Evolutionary conservation across 1,140 invertebrate genomes (phyloP).

Genomic region (Trissolcus basalis): DNA sequence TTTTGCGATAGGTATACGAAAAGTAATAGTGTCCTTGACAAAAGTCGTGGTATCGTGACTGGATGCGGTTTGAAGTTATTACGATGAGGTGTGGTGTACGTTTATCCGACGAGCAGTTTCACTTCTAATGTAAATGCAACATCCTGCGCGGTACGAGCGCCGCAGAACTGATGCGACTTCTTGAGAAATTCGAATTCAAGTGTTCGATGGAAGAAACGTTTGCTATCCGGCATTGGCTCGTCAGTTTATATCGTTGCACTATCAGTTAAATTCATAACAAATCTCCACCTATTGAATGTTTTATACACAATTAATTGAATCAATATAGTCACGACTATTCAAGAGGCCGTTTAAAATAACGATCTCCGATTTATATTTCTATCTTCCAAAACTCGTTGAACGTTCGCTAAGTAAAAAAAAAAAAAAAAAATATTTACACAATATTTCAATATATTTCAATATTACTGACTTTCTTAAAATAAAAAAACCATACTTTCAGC

Average conservation of each 20-base stretch:
- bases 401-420: too few species aligned
- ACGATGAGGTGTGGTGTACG: constrained; percentile 27
- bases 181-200: constrained; percentile 43
- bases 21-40: constrained; percentile 34
- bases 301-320: constrained; percentile 25
- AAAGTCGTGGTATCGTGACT: constrained; percentile 44
- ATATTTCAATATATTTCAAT: too few species aligned
- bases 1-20: constrained; percentile 3
- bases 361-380: too few species aligned
- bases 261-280: too few species aligned
- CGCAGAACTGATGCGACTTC: constrained; percentile 39
- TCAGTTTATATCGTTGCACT: too few species aligned
- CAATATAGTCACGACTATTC: not conserved
- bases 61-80: constrained; percentile 45
- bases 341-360: too few species aligned
- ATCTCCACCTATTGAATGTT: constrained; percentile 14
- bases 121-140: constrained; percentile 51
- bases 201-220: constrained; percentile 16
- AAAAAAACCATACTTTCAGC: too few species aligned
- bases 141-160: constrained; percentile 37
- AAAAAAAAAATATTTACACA: too few species aligned
- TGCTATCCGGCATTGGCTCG: too few species aligned
- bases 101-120: constrained; percentile 35
- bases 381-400: too few species aligned
- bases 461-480: too few species aligned